Base-by-base conservation (phyloP, 2,113 vertebrate genomes). In the Anhinga anhinga region DNA sequence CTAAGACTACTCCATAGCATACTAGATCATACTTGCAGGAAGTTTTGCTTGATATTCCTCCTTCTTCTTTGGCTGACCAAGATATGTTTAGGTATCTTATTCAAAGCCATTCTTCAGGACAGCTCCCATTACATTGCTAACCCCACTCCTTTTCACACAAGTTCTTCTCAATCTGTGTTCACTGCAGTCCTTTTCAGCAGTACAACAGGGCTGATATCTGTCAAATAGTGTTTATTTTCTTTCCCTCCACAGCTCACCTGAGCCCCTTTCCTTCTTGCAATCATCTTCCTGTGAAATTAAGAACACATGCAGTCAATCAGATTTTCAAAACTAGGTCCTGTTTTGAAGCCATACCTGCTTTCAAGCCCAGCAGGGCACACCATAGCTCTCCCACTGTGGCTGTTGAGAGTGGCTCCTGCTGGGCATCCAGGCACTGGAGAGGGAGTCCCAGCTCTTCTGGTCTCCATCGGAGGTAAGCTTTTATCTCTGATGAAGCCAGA, bases 181-280 rank as follows among this genome's bases (percentile, higher is more conserved):
- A 38, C 49, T 62, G 30, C 25, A 93, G 30, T 42, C 15, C 12
- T 49, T 42, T 83, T 49, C 49, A 63, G 18, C 62, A 80, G 44
- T 44, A 73, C 11, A 20, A 52, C 42, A 30, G 26, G 6, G n/a
- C 62, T 82, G 38, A 44, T 58, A 27, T 9, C 38, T 61, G 12
- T 45, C 67, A 77, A 34, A 15, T 8, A 29, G 36, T 10, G 19
- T 58, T 85, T 18, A 19, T 81, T 90, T 83, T 78, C 56, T n/a
- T 78, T 82, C 45, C 32, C 22, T 72, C 80, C 65, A 15, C 42
- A 83, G 22, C 47, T 81, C 79, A 90, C 49, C 73, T 36, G 38
- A 91, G 47, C 12, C 11, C 10, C 6, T 78, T 91, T 95, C 69
- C 76, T 93, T 91, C 73, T 65, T 72, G 56, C 55, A 96, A 8